Evolutionary conservation across 1,140 invertebrate species (phyloP).

Genomic region (Brachystomella parvula): DNA sequence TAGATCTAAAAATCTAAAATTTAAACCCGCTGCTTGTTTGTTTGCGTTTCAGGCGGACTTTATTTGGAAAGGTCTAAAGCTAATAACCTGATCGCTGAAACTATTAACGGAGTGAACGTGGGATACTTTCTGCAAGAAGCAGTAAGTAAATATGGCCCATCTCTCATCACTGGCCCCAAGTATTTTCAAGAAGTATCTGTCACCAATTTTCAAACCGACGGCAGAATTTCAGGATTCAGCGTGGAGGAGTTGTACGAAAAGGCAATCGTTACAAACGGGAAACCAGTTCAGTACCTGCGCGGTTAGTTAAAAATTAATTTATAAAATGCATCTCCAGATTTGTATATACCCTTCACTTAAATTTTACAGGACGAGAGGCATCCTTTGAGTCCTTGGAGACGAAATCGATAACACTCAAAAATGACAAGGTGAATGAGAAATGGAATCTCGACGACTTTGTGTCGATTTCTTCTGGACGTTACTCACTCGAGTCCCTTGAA

Average conservation of each 20-base stretch:
- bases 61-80: not conserved
- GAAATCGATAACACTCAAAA: not conserved
- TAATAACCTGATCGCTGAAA: not conserved
- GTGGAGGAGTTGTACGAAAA: conserved; percentile 1
- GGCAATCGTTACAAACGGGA: not conserved
- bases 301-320: not conserved
- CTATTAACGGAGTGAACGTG: not conserved
- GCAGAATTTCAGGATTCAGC: not conserved
- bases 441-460: not conserved
- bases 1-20: not conserved
- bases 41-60: not conserved
- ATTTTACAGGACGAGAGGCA: not conserved
- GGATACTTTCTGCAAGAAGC: conserved; percentile 3
- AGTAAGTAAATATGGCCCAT: not conserved
- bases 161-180: not conserved
- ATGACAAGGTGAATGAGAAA: not conserved
- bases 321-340: not conserved
- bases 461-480: not conserved
- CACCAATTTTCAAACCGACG: not conserved
- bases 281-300: not conserved
- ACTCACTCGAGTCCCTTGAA: not conserved
- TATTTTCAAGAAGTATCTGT: not conserved
- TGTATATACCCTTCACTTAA: not conserved
- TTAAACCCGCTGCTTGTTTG: not conserved
- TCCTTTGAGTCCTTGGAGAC: not conserved